Evolutionary conservation across 2,888 invertebrate species (phyloP).

Genomic region (Carterocephalus palaemon): DNA sequence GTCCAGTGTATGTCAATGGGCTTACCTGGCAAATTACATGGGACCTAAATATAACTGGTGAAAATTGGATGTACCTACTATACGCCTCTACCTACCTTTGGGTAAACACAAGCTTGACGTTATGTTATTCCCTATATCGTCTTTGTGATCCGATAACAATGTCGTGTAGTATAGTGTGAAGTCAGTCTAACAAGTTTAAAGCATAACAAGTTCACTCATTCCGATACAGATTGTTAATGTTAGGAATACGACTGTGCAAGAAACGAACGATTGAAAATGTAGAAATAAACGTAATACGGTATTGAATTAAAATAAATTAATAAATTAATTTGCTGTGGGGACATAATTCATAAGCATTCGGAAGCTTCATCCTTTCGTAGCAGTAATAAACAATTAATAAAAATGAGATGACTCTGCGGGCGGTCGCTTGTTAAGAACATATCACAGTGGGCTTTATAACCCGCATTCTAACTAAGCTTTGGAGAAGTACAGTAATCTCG

Average conservation of each 20-base stretch:
- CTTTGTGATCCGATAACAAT: too few relatives aligned
- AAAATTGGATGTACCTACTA: too few relatives aligned
- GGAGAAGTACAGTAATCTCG: constrained; percentile 9
- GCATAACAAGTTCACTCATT: neutral
- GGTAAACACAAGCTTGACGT: too few relatives aligned
- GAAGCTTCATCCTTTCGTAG: constrained; percentile 24
- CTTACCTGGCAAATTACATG: too few relatives aligned
- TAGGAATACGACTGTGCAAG: neutral
- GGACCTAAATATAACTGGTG: too few relatives aligned
- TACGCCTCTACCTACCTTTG: too few relatives aligned
- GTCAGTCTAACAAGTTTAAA: too few relatives aligned
- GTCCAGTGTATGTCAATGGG: too few relatives aligned
- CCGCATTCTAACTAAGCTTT: constrained; percentile 9
- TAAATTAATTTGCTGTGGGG: constrained; percentile 9
- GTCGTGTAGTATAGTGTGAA: too few relatives aligned
- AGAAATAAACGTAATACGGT: too few relatives aligned
- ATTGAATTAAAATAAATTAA: constrained; percentile 8
- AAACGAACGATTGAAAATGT: too few relatives aligned
- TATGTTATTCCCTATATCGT: too few relatives aligned
- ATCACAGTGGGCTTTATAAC: constrained; percentile 18
- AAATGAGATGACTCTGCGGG: constrained; percentile 23
- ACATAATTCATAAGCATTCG: constrained; percentile 21
- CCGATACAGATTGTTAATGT: constrained; percentile 4
- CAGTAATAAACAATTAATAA: constrained; percentile 26
- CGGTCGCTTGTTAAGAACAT: constrained; percentile 23